Evolutionary conservation across 1,140 invertebrate species (phyloP).

Genomic region (Drosophila rhopaloa): DNA sequence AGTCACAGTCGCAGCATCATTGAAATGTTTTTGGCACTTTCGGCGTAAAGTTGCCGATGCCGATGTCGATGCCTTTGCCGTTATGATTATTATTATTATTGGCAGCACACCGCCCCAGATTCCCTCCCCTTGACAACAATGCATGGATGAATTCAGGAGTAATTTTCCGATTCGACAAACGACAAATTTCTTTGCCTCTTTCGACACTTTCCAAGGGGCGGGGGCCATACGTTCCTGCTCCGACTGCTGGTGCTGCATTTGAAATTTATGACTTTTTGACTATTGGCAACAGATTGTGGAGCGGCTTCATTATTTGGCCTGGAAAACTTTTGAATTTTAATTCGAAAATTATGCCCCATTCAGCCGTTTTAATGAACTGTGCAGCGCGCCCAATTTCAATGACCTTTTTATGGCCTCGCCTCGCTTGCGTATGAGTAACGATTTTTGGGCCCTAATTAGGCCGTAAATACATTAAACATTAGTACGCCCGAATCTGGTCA

Average conservation of each 20-base stretch:
- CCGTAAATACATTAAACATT: constrained; percentile 48
- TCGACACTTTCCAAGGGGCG: constrained; percentile 59
- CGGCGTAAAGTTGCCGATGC: constrained; percentile 66
- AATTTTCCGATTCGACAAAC: constrained; percentile 59
- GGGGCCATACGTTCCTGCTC: constrained; percentile 54
- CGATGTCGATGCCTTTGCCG: constrained; percentile 53
- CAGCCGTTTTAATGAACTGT: constrained; percentile 57
- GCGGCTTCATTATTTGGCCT: constrained; percentile 76
- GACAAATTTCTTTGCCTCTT: constrained; percentile 58
- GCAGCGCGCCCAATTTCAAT: constrained; percentile 51
- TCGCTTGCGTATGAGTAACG: constrained; percentile 58
- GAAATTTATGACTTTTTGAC: constrained; percentile 82
- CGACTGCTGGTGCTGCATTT: constrained; percentile 67
- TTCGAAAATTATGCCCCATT: constrained; percentile 76
- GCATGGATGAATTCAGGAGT: constrained; percentile 66
- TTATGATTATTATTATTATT: constrained; percentile 83
- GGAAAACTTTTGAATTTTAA: constrained; percentile 82
- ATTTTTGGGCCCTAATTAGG: constrained; percentile 56
- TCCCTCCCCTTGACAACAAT: constrained; percentile 51
- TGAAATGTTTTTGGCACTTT: constrained; percentile 82
- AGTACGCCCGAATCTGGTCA: not conserved
- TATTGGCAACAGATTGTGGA: constrained; percentile 79
- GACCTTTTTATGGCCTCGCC: constrained; percentile 57
- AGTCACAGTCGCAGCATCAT: constrained; percentile 56
- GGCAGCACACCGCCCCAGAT: constrained; percentile 26